A percentile compares a stretch with the other conserved stretches of the same genome.
Conservation (phyloP, 2,113 vertebrate species). For the Cheirogaleus medius region DNA sequence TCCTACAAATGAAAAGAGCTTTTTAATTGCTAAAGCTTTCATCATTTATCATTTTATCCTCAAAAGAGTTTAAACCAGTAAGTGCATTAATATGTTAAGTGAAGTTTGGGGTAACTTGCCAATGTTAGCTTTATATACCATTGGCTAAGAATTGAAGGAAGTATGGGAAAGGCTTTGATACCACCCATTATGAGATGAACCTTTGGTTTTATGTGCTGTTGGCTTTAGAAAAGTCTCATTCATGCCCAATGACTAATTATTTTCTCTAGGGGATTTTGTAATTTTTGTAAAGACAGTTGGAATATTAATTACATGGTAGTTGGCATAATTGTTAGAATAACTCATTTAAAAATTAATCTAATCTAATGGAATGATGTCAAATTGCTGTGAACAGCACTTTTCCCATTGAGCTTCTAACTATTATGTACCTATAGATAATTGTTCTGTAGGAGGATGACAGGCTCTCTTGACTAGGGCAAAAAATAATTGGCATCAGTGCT, state of each 20-base stretch:
- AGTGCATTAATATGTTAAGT: neutral
- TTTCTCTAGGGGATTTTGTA: slow-evolving; percentile 56
- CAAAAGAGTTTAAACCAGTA: slow-evolving; percentile 23
- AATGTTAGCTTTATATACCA: neutral
- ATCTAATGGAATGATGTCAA: slow-evolving; percentile 42
- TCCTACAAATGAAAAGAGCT: slow-evolving; percentile 37
- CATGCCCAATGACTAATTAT: slow-evolving; percentile 38
- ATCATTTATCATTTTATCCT: slow-evolving; percentile 25
- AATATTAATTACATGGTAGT: slow-evolving; percentile 71
- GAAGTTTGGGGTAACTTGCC: slow-evolving; percentile 23
- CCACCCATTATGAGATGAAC: neutral
- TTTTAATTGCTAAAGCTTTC: slow-evolving; percentile 38
- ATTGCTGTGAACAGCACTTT: slow-evolving; percentile 63
- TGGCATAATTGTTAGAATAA: slow-evolving; percentile 70
- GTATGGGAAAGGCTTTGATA: neutral
- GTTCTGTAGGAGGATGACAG: neutral
- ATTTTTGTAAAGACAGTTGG: slow-evolving; percentile 67
- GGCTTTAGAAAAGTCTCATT: slow-evolving; percentile 1
- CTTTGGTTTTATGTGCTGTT: neutral
- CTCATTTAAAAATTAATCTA: slow-evolving; percentile 65
- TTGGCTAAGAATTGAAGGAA: neutral
- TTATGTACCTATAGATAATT: neutral
- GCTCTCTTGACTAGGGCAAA: neutral
- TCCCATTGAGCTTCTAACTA: neutral
- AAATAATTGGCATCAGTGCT: neutral